Percentiles rank a stretch among this genome's conserved stretches.
These are phyloP conservation scores for Deladenus siricidicola DNA, from an alignment of 2,888 invertebrate species.

Conservation along the genomic window DNA sequence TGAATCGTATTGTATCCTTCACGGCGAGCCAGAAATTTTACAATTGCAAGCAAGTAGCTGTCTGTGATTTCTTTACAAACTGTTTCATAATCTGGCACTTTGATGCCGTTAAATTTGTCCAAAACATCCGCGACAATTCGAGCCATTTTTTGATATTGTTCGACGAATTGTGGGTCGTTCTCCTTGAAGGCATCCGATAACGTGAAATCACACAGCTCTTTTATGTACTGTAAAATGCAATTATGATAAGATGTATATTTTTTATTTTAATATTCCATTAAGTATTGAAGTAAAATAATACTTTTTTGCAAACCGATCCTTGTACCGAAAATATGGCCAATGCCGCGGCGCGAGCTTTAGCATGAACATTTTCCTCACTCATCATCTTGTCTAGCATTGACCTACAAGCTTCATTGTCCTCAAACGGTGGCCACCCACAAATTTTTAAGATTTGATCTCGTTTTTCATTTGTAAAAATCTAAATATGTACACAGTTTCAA, in stretches of 20 bases:
- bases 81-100: constrained; percentile 15
- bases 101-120: constrained; percentile 15
- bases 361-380: constrained; percentile 8
- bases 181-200: constrained; percentile 13
- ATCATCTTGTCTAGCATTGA: constrained; percentile 14
- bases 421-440: constrained; percentile 17
- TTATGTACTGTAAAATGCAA: constrained; percentile 7
- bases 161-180: constrained; percentile 3
- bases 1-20: constrained; percentile 15
- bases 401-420: constrained; percentile 10
- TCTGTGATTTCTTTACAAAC: constrained; percentile 1
- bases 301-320: constrained; percentile 19
- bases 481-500: neutral
- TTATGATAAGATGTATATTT: neutral
- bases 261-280: neutral
- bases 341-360: constrained; percentile 20
- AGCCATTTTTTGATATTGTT: constrained; percentile 13
- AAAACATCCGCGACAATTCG: constrained; percentile 10
- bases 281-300: too few species aligned
- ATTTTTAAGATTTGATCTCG: constrained; percentile 14
- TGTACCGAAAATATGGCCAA: constrained; percentile 24
- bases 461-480: constrained; percentile 18
- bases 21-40: constrained; percentile 15
- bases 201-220: constrained; percentile 11
- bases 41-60: constrained; percentile 6